These are phyloP conservation scores for Luffia ferchaultella DNA, from an alignment of 2,888 invertebrate genomes.

Conservation along the genomic window DNA sequence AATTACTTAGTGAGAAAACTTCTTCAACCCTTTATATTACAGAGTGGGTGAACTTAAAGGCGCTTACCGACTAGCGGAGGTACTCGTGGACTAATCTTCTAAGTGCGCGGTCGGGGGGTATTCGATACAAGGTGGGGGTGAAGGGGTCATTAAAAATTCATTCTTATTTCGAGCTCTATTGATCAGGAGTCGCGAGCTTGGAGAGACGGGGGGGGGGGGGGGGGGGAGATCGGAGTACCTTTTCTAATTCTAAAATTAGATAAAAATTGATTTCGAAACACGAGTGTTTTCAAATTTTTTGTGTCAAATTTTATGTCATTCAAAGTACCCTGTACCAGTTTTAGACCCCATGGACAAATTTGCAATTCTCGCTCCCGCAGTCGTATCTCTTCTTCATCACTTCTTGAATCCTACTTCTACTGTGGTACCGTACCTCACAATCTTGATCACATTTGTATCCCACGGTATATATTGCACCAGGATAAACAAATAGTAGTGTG, in stretches of 20 bases:
- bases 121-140: slow-evolving; percentile 17
- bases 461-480: too few species aligned
- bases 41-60: neutral
- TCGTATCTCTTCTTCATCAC: too few species aligned
- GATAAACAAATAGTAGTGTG: too few species aligned
- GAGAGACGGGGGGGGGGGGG: slow-evolving; percentile 24
- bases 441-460: too few species aligned
- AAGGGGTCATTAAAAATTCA: slow-evolving; percentile 62
- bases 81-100: slow-evolving; percentile 56
- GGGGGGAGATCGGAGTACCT: slow-evolving; percentile 5
- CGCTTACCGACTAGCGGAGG: neutral
- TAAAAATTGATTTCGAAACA: too few species aligned
- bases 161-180: slow-evolving; percentile 55
- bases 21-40: neutral
- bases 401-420: too few species aligned
- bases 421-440: too few species aligned
- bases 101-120: slow-evolving; percentile 44
- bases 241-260: neutral
- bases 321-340: too few species aligned
- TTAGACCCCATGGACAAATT: too few species aligned
- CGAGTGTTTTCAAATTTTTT: too few species aligned
- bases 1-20: neutral
- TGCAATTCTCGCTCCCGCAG: too few species aligned
- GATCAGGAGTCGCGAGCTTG: slow-evolving; percentile 51
- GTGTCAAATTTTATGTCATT: too few species aligned